phyloP scores from a whole-genome alignment of 2,797 vertebrate genomes.

The Tenualosa thibaudeaui region DNA sequence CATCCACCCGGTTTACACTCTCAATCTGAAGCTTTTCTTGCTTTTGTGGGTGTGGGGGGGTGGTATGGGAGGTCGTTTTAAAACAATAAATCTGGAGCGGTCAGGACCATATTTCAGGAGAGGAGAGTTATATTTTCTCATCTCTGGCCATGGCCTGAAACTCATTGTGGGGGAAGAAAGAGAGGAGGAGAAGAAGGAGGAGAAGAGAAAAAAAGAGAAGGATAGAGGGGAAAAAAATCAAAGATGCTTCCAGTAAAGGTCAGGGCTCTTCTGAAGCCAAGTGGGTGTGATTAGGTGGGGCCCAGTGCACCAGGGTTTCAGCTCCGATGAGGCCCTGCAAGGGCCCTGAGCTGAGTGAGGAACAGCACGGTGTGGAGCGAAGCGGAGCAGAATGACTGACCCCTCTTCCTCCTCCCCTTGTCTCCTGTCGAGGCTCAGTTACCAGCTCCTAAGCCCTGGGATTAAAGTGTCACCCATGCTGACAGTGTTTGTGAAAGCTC shows the following conservation, averaged over 20 bases:
- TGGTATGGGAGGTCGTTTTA: background rate
- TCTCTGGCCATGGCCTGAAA: background rate
- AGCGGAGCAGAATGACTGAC: constrained; percentile 42
- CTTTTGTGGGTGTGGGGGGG: background rate
- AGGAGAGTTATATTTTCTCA: constrained; percentile 6
- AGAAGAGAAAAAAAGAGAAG: background rate
- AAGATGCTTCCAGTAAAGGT: constrained; percentile 25
- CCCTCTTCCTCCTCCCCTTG: constrained; percentile 70
- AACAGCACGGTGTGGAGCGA: background rate
- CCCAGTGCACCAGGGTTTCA: background rate
- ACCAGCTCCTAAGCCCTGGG: constrained; percentile 62
- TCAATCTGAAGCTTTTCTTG: background rate
- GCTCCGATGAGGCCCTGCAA: background rate
- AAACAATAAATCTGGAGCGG: constrained; percentile 10
- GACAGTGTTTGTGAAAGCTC: constrained; percentile 66
- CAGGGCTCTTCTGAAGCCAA: constrained; percentile 26
- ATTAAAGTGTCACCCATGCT: constrained; percentile 68
- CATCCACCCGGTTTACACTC: constrained; percentile 8
- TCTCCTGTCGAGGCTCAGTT: constrained; percentile 69
- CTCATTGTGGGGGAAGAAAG: background rate
- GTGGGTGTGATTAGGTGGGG: constrained; percentile 33
- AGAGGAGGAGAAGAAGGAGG: background rate
- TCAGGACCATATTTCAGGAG: background rate
- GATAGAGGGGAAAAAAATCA: background rate
- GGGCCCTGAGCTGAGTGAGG: background rate